A percentile compares a stretch with the other conserved stretches of the same genome.
Evolutionary conservation across 2,113 vertebrate genomes (phyloP).

Genomic region (Phalacrocorax pelagicus): DNA sequence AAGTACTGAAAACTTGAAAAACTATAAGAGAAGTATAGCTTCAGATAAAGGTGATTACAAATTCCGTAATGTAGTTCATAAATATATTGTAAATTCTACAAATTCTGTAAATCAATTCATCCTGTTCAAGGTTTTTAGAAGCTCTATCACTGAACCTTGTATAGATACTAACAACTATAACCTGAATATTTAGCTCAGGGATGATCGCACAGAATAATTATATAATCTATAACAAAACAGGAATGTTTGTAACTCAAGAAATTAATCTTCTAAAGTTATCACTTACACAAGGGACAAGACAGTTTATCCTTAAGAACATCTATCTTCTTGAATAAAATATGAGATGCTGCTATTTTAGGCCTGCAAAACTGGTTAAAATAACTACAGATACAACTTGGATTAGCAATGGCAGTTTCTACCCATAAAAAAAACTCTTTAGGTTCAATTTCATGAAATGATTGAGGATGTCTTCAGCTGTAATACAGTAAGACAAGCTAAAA

Average conservation of each 20-base stretch:
- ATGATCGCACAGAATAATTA: background rate
- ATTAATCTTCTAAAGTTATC: background rate
- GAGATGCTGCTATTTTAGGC: background rate
- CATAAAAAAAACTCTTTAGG: background rate
- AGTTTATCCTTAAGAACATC: background rate
- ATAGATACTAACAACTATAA: background rate
- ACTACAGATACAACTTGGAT: background rate
- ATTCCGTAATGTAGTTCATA: background rate
- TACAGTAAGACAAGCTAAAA: background rate
- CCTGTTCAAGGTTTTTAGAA: background rate
- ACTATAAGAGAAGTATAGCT: background rate
- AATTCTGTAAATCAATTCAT: background rate
- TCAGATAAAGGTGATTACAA: background rate
- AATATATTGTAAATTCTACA: background rate
- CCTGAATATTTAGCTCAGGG: background rate
- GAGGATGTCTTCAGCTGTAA: background rate
- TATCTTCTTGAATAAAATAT: background rate
- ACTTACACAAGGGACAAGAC: background rate
- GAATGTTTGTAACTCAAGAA: background rate
- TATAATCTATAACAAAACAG: background rate
- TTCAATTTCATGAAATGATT: background rate
- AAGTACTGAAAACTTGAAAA: background rate
- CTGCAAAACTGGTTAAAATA: background rate
- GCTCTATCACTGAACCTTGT: background rate
- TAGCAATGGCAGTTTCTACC: background rate